Base-by-base conservation (phyloP, 2,797 vertebrate species). In the Echeneis naucrates region DNA sequence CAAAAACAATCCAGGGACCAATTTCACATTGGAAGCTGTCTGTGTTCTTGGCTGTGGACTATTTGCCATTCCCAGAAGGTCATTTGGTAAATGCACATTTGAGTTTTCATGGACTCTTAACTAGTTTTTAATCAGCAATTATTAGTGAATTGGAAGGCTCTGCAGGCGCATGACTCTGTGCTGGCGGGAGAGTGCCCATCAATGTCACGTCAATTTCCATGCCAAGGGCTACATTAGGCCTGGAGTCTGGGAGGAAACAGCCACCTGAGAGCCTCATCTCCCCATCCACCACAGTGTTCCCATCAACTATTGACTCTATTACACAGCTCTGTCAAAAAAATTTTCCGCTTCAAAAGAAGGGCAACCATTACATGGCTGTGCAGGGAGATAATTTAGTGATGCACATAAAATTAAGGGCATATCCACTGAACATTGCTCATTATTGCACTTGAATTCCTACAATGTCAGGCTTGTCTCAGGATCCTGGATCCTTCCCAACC, bases 81-180 rank as follows among this genome's bases (percentile, higher is more conserved):
- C 94, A 84, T 94, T 94, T 81, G 92, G 95, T 96, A 97, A 97
- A 96, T 96, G 94, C 93, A 93, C 83, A 85, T 95, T 96, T 95
- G 95, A 92, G 94, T 95, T 96, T 95, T 95, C 95, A 94, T 94
- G 93, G 95, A 93, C 93, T 95, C 93, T 95, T 96, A 97, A 98
- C 95, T 95, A 89, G 95, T 94, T 98, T 96, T 97, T 97, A 97
- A 98, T 97, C 95, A 96, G 95, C 84, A 92, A 94, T 97, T 96
- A 97, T 96, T 92, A 95, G 94, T 62, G 88, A 95, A 95, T 84
- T 81, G 94, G 93, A 95, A 94, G 87, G 85, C 90, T 72, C 90
- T 68, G 68, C 68, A 78, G 92, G 85, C 89, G 89, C 90, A 90
- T 40, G 84, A 82, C 92, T 86, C 81, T 88, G 89, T 47, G 83